phyloP scores from a whole-genome alignment of 2,797 vertebrate genomes.

The Lerista edwardsae region DNA sequence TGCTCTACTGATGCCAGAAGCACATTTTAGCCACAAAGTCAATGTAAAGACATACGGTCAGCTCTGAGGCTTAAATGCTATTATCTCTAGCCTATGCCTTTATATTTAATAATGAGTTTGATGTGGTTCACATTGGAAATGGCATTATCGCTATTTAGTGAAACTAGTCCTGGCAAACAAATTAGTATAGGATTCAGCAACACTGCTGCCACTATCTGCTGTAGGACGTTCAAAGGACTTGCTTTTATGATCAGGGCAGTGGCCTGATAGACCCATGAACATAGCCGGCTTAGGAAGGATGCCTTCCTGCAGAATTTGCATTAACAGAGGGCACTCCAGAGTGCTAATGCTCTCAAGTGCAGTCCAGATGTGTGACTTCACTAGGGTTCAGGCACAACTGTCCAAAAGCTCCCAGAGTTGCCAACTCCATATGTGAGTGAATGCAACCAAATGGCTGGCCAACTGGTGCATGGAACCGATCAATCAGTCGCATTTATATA shows the following conservation, averaged over 20 bases:
- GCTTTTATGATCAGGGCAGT: not conserved
- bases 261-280: not conserved
- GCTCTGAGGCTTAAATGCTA: not conserved
- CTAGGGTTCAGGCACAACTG: not conserved
- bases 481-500: too few species aligned
- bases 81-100: not conserved
- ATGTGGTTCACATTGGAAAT: not conserved
- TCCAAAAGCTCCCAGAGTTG: not conserved
- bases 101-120: not conserved
- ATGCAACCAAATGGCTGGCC: not conserved
- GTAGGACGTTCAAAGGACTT: not conserved
- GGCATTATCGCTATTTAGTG: not conserved
- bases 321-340: not conserved
- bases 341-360: not conserved
- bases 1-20: not conserved
- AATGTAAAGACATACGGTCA: not conserved
- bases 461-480: not conserved
- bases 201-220: not conserved
- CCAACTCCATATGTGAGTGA: not conserved
- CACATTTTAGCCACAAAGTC: not conserved
- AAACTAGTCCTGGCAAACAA: not conserved
- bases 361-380: not conserved
- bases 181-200: not conserved
- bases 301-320: not conserved
- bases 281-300: not conserved